Evolutionary conservation across 2,113 vertebrate species (phyloP), one percentile per base, ranked within the genome.

Genomic region (Hypomesus transpacificus): DNA sequence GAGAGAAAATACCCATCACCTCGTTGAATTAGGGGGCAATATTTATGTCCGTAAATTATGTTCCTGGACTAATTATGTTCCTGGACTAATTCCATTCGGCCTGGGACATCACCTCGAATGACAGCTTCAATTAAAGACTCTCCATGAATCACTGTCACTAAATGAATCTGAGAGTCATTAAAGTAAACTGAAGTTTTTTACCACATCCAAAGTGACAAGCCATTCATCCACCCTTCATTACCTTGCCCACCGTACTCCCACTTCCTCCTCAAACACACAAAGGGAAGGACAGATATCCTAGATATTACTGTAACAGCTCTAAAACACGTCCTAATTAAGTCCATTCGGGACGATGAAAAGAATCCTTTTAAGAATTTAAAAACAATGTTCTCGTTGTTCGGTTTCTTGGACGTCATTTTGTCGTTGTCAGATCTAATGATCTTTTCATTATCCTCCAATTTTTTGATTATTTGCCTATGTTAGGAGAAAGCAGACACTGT

Each of bases 61-160:
- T 76, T 57, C 78, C 51, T 62, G n/a, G n/a, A n/a, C n/a, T n/a
- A 76, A 77, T 75, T 57, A 66, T 17, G 3, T 76, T 57, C 78
- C 51, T 62, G 66, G 74, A 69, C 58, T 63, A 70, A 76, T 75
- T 74, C 63, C 17, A 39, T 61, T 81, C 70, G 80, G 66, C 68
- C 70, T 63, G 71, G 76, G 83, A 75, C 64, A 4, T 60, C 70
- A 57, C 63, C 60, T 60, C 66, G 63, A 75, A 52, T 70, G 74
- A 68, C 6, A 1, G 56, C 73, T 74, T 75, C 69, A 68, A 75
- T 79, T 82, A n/a, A 76, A 80, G 46, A n/a, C 18, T 70, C 28
- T 65, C 71, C 68, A 83, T 83, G 77, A 83, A 79, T 86, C 70
- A 73, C 68, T 81, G 74, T 75, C 58, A 31, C 68, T 24, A 66